Base-by-base conservation (phyloP, 2,888 invertebrate species). In the Hypomecis atomaria region DNA sequence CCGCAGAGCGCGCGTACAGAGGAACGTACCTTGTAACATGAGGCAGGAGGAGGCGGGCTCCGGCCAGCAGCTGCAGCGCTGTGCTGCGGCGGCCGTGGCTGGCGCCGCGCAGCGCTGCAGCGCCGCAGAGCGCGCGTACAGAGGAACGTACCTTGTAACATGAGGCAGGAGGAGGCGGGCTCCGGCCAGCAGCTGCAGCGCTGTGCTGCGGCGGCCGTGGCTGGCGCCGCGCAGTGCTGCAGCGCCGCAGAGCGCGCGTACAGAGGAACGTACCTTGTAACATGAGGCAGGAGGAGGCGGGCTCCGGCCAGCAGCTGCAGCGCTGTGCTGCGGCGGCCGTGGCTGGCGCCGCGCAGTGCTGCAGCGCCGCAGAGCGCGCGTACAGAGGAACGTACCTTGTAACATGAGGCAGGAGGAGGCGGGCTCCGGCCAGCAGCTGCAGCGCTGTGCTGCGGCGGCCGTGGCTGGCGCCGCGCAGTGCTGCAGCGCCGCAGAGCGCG, bases 381-480 rank as follows among this genome's bases (percentile, higher is more conserved):
- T 6, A 96, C 23, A 23, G 23, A 23, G 23, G 3, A 58, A 50
- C 38, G 9, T 53, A 54, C 54, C n/a, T 54, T 0, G 43, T 8
- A 8, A 34, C n/a, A 3, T n/a, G 11, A 36, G 54, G 38, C 33
- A 52, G 13, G 13, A 37, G 5, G 5, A 13, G 3, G 34, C 33
- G 23, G 0, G 37, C n/a, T 42, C 9, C n/a, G 13, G 43, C 42
- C 6, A 96, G 79, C 55, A 95, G 76, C 66, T 94, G 94, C 60
- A 96, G 78, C 6, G 95, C 94, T 4, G 94, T 89, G 52, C 89
- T 88, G 36, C 95, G 91, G 1, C 96, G 87, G 42, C 93, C 93
- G 77, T 94, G 95, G 78, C 95, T 95, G 0, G 95, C 94, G 0
- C 94, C 95, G 2, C 88, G 87, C 65, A 94, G 88, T n/a, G 96